Percentiles rank a stretch among this genome's conserved stretches.
phyloP scores from a whole-genome alignment of 2,113 vertebrate genomes.

The Tinamus guttatus region DNA sequence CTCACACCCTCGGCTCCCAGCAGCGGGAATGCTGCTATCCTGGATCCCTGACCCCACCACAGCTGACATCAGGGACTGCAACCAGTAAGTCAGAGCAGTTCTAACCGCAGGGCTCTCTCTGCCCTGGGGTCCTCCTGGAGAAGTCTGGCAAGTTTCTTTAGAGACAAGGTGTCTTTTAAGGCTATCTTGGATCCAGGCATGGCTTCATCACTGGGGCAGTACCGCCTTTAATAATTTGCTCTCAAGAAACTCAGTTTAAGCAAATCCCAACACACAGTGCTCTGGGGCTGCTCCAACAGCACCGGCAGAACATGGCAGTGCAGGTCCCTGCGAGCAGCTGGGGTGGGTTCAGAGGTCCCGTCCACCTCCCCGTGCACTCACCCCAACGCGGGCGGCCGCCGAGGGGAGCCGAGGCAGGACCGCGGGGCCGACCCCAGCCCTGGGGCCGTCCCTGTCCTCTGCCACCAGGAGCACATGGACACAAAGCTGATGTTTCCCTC shows the following conservation, averaged over 20 bases:
- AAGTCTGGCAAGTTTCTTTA: background rate
- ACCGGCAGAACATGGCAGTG: accelerated
- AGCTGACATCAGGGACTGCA: background rate
- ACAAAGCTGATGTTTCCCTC: accelerated
- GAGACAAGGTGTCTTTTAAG: background rate
- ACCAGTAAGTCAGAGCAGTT: background rate
- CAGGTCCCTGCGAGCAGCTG: accelerated
- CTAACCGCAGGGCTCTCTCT: accelerated
- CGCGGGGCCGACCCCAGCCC: background rate
- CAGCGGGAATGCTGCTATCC: accelerated
- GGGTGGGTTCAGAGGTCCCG: background rate
- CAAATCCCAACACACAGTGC: background rate
- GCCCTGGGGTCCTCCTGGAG: accelerated
- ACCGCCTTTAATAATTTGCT: background rate
- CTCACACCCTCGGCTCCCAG: background rate
- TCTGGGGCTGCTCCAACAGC: accelerated
- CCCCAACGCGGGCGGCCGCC: too few species aligned
- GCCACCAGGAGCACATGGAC: background rate
- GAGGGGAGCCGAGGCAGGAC: too few species aligned
- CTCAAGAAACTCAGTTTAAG: background rate
- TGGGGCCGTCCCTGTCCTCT: background rate
- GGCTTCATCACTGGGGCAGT: background rate
- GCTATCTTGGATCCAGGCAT: background rate
- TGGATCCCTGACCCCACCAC: background rate
- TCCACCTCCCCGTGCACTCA: background rate